Evolutionary conservation across 2,113 vertebrate genomes (phyloP).

Genomic region (Antidorcas marsupialis): DNA sequence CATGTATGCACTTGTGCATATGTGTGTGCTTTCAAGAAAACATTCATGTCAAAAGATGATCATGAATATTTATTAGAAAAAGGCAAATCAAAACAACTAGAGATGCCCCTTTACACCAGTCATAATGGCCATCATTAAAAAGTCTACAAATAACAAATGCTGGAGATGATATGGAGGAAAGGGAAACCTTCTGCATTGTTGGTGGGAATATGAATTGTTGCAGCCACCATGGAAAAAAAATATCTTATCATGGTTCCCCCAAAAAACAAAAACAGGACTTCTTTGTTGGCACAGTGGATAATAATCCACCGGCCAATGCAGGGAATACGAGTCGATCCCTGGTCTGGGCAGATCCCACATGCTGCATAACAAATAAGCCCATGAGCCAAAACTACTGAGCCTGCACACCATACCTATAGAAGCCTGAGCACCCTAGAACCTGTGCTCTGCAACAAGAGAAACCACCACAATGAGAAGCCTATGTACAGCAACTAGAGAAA

Average conservation of each 20-base stretch:
- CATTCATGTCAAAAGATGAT: no score
- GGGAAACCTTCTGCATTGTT: not conserved
- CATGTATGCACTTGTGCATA: not conserved
- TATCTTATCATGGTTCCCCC: not conserved
- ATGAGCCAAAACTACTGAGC: not conserved
- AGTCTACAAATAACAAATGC: not conserved
- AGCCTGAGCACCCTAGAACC: fast-evolving
- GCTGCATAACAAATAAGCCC: not conserved
- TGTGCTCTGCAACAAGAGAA: not conserved
- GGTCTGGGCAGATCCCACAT: not conserved
- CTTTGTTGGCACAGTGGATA: not conserved
- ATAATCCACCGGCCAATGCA: fast-evolving
- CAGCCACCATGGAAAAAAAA: not conserved
- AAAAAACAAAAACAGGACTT: not conserved
- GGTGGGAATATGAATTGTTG: not conserved
- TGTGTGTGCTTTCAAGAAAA: not conserved
- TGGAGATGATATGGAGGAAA: not conserved
- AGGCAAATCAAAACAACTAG: no score
- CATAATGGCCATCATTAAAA: no score
- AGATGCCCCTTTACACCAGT: no score
- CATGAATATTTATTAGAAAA: no score
- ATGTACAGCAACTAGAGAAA: not conserved
- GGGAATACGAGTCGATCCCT: fast-evolving
- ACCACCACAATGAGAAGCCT: not conserved
- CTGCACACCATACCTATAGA: not conserved